Conservation (phyloP, 2,113 vertebrate species). For the Platysternon megacephalum region DNA sequence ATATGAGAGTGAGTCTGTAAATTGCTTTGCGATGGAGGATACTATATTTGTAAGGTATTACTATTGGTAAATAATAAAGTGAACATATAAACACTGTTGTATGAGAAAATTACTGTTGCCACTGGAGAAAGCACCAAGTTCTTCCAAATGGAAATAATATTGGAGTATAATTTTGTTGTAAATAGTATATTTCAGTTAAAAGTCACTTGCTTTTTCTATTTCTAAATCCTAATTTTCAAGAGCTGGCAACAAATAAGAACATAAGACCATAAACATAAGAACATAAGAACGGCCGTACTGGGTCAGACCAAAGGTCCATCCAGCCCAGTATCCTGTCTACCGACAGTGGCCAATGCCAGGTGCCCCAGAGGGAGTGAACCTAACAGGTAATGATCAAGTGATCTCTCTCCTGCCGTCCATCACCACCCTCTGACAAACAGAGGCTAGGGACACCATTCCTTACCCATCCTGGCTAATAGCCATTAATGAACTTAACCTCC, state of each 20-base stretch:
- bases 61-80: background rate
- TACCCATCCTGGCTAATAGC: too few species aligned
- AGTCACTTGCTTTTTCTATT: background rate
- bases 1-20: background rate
- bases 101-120: background rate
- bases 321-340: too few species aligned
- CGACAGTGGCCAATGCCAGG: too few species aligned
- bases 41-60: background rate
- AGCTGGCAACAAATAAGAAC: background rate
- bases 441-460: too few species aligned
- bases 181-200: background rate
- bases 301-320: too few species aligned
- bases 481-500: too few species aligned
- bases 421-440: too few species aligned
- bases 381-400: too few species aligned
- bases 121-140: background rate
- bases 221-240: background rate
- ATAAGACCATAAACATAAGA: too few species aligned
- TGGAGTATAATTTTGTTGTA: background rate
- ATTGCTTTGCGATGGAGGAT: background rate
- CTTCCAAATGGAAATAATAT: background rate
- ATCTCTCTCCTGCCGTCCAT: too few species aligned
- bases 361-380: too few species aligned
- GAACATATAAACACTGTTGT: background rate
- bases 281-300: too few species aligned